These are phyloP conservation scores for Rapana venosa DNA, from an alignment of 2,888 invertebrate genomes.

Conservation along the genomic window DNA sequence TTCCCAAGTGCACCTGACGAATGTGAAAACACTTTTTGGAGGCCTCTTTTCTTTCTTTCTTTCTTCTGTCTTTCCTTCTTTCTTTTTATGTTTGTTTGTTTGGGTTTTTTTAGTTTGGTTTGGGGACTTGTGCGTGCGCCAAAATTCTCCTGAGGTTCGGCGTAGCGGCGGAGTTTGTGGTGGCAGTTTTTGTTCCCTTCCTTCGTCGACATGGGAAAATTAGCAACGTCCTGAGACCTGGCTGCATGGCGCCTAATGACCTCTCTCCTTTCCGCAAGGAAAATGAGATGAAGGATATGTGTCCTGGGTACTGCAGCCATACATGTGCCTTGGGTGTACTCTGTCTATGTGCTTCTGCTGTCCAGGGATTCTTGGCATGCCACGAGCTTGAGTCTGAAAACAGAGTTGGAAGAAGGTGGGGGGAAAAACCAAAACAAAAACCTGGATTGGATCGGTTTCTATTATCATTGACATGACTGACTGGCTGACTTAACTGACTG, in stretches of 20 bases:
- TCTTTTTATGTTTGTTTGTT: not conserved
- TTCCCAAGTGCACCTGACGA: slow-evolving; percentile 37
- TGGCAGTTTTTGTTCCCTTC: slow-evolving; percentile 7
- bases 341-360: not conserved
- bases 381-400: not conserved
- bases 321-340: too few relatives aligned
- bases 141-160: not conserved
- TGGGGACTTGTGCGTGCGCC: not conserved
- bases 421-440: too few relatives aligned
- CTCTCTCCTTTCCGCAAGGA: slow-evolving; percentile 27
- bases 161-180: not conserved
- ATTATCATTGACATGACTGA: too few relatives aligned
- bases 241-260: slow-evolving; percentile 7
- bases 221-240: slow-evolving; percentile 27
- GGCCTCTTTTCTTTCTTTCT: not conserved
- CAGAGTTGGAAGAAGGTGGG: too few relatives aligned
- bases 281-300: slow-evolving; percentile 25
- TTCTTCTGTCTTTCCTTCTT: not conserved
- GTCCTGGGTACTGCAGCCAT: slow-evolving; percentile 8
- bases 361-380: not conserved
- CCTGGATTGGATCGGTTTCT: too few relatives aligned
- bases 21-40: slow-evolving; percentile 33
- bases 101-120: not conserved
- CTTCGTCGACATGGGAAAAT: slow-evolving; percentile 46
- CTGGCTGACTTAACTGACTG: too few relatives aligned